Evolutionary conservation across 1,140 invertebrate genomes (phyloP), one percentile per base, ranked within the genome.

Genomic region (Macrosteles quadrilineatus): DNA sequence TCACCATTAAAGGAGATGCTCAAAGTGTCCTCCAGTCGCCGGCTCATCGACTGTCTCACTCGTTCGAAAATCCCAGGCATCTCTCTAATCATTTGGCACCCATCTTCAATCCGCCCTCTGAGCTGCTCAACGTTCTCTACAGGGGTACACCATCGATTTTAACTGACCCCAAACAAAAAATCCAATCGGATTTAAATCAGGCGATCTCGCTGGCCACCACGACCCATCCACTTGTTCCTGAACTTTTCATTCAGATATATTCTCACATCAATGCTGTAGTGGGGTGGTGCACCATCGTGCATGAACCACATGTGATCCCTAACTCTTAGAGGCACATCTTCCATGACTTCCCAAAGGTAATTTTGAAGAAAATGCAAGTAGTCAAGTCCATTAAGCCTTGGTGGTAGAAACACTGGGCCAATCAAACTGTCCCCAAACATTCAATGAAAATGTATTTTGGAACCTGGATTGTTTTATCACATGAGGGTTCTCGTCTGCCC

Each of bases 401-500:
- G 4, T 23, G 47, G 47, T 50, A 50, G n/a, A 50, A 50, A 50
- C 17, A n/a, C n/a, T 50, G 21, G 32, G 14, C 32, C 47, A 50
- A 50, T 19, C 6, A 50, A 50, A n/a, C n/a, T 50, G n/a, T 50
- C 47, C 17, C 67, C 75, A 3, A 81, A 67, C 29, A 81, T 80
- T 11, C 78, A 77, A 75, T 76, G 63, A 80, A 82, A 14, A 32
- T n/a, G n/a, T 76, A 67, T 81, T 68, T 72, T 83, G 79, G 32
- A 75, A 67, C 73, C 31, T 43, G 73, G 72, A n/a, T 71, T 78
- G 64, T 63, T 74, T 23, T 25, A 78, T 76, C 55, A 72, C 74
- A 73, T 78, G 71, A 50, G 78, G 78, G 75, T 82, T 83, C 73
- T 78, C 77, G 29, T 73, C 71, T 23, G 76, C 73, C 77, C 79